Evolutionary conservation across 1,140 invertebrate species (phyloP).

Genomic region (Eriocheir sinensis): DNA sequence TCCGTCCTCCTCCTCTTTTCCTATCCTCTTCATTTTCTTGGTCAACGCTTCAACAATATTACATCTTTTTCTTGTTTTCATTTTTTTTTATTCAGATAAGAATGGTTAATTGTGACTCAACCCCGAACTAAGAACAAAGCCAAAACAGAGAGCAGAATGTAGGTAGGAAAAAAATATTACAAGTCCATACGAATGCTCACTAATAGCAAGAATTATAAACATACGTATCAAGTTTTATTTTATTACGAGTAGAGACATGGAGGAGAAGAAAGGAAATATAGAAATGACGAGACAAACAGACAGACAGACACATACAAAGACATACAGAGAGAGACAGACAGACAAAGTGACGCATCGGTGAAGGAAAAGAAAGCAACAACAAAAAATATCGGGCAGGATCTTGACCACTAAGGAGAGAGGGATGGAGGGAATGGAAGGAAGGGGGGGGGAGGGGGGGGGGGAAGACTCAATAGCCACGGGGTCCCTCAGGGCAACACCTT

Average conservation of each 20-base stretch:
- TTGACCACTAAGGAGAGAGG: not conserved
- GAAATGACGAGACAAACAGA: not conserved
- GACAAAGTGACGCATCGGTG: not conserved
- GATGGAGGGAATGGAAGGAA: not conserved
- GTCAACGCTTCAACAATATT: no score
- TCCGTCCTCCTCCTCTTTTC: not conserved
- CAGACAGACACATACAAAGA: not conserved
- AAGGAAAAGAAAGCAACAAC: not conserved
- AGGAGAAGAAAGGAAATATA: not conserved
- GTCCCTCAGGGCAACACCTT: slow-evolving; percentile 27
- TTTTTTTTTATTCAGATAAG: not conserved
- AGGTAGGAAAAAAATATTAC: not conserved
- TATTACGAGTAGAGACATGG: not conserved
- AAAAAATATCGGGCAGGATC: not conserved
- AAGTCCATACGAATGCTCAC: no score
- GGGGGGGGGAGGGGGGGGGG: not conserved
- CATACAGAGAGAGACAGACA: slow-evolving; percentile 34
- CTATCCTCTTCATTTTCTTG: not conserved
- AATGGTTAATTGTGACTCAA: not conserved
- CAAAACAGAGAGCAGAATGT: not conserved
- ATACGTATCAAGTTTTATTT: no score
- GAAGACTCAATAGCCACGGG: slow-evolving; percentile 44
- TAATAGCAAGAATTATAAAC: no score
- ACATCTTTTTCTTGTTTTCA: no score
- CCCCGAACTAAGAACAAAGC: not conserved